Percentiles rank a stretch among this genome's conserved stretches.
Evolutionary conservation across 2,113 vertebrate species (phyloP).

Genomic region (Phalacrocorax pelagicus): DNA sequence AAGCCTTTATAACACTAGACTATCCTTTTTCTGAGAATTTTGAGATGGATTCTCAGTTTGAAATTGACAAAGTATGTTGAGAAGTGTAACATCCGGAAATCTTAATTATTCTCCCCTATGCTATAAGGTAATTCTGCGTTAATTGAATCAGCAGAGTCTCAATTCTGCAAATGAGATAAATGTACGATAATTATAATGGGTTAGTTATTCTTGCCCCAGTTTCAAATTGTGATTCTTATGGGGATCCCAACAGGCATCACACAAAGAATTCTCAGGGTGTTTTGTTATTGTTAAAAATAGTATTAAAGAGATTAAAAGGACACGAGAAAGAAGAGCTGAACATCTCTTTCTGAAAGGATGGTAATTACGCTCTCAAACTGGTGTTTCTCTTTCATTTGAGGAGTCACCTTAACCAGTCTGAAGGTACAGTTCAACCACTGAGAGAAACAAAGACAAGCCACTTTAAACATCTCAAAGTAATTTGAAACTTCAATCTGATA

Average conservation of each 20-base stretch:
- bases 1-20: background rate
- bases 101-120: background rate
- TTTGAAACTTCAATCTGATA: background rate
- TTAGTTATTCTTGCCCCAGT: background rate
- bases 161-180: background rate
- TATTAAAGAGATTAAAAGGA: background rate
- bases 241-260: background rate
- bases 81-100: background rate
- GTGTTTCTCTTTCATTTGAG: background rate
- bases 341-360: background rate
- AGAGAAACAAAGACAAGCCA: background rate
- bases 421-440: background rate
- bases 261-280: background rate
- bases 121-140: background rate
- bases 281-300: background rate
- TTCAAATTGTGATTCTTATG: background rate
- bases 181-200: background rate
- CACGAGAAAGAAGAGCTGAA: background rate
- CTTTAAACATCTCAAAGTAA: background rate
- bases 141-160: background rate
- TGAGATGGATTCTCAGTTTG: background rate
- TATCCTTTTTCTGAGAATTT: background rate
- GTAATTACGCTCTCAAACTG: background rate
- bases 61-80: background rate
- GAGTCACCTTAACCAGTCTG: background rate